Conservation (phyloP, 2,888 invertebrate species). For the Dione vanillae region DNA sequence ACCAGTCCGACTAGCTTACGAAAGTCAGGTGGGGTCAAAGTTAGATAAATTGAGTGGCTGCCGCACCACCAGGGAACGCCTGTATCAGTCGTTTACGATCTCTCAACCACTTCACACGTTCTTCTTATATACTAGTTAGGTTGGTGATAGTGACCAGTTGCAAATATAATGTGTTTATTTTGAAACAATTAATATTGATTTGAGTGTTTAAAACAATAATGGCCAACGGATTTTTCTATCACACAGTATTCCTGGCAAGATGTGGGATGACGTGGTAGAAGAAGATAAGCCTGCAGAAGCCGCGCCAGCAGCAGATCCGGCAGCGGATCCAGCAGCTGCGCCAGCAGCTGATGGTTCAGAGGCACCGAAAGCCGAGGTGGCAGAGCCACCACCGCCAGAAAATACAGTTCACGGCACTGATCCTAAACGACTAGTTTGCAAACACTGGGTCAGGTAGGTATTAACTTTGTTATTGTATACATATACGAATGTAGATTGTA, state of each 20-base stretch:
- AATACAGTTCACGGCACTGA: conserved; percentile 75
- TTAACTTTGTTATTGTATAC: too few relatives aligned
- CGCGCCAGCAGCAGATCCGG: conserved; percentile 47
- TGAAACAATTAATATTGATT: conserved; percentile 14
- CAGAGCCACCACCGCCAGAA: conserved; percentile 74
- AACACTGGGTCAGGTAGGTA: conserved; percentile 92
- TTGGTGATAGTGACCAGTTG: conserved; percentile 57
- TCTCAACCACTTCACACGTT: conserved; percentile 76
- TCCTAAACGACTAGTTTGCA: conserved; percentile 89
- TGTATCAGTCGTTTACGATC: conserved; percentile 76
- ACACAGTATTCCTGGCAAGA: conserved; percentile 71
- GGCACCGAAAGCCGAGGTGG: conserved; percentile 72
- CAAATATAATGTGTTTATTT: conserved; percentile 37
- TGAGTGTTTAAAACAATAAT: conserved; percentile 42
- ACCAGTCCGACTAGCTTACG: conserved; percentile 66
- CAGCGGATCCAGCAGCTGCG: conserved; percentile 49
- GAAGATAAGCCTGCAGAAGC: conserved; percentile 63
- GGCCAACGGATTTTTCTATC: conserved; percentile 65
- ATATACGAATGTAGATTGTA: too few relatives aligned
- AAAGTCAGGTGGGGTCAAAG: conserved; percentile 78
- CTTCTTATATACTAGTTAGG: conserved; percentile 73
- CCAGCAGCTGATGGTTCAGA: conserved; percentile 55
- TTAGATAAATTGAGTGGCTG: conserved; percentile 81
- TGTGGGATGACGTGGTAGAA: conserved; percentile 85
- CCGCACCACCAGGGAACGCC: conserved; percentile 62